Evolutionary conservation across 2,797 vertebrate species (phyloP).

Genomic region (Myiotriccus ornatus): DNA sequence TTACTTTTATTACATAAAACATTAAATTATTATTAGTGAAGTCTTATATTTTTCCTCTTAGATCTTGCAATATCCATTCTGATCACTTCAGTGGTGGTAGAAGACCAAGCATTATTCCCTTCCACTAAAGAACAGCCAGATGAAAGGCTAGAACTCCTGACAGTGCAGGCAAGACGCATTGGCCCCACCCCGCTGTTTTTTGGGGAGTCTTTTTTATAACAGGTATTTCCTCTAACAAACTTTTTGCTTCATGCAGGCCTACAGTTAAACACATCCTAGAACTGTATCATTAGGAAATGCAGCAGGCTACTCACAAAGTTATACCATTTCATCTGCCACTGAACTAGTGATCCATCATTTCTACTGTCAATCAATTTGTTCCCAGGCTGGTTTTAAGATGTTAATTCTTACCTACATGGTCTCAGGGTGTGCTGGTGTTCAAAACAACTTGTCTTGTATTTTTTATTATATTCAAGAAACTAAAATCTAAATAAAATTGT

Average conservation of each 20-base stretch:
- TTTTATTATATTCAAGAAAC: neutral
- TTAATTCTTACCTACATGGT: neutral
- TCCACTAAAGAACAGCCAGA: neutral
- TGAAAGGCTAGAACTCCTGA: neutral
- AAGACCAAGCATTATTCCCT: neutral
- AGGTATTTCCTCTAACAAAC: neutral
- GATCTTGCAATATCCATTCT: neutral
- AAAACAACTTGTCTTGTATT: neutral
- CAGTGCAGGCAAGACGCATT: neutral
- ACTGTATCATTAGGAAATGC: neutral
- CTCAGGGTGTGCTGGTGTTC: neutral
- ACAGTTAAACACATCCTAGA: neutral
- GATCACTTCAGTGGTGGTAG: neutral
- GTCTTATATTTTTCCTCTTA: neutral
- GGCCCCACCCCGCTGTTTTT: rapidly evolving
- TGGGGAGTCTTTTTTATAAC: neutral
- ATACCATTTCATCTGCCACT: neutral
- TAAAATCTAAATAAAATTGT: neutral
- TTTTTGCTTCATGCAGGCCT: neutral
- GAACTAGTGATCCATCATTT: neutral
- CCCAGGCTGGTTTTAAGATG: neutral
- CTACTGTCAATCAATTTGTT: neutral
- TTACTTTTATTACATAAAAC: neutral
- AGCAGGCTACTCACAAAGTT: neutral
- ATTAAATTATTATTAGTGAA: neutral